These are phyloP conservation scores for Plotosus lineatus DNA, from an alignment of 2,113 vertebrate genomes.

Conservation along the genomic window DNA sequence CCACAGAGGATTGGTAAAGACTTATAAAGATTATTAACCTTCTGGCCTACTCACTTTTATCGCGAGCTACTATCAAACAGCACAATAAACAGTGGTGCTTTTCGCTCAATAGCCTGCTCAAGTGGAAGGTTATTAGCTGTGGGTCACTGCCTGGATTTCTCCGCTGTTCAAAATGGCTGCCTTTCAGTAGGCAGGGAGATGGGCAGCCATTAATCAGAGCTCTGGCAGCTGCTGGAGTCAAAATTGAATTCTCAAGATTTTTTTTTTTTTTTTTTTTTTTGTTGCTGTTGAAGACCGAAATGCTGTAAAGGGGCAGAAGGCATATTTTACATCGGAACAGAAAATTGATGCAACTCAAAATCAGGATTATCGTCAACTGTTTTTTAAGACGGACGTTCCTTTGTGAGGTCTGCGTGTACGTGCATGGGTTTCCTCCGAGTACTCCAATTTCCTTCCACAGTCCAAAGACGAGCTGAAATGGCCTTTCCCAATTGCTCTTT, in stretches of 20 bases:
- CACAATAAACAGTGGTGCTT: slow-evolving; percentile 54
- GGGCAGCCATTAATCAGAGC: slow-evolving; percentile 75
- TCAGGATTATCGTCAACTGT: neutral
- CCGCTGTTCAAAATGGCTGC: slow-evolving; percentile 70
- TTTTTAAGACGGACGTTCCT: too few relatives aligned
- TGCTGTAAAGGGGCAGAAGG: slow-evolving; percentile 20
- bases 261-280: too few relatives aligned
- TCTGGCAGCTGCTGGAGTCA: slow-evolving; percentile 76
- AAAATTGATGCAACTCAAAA: slow-evolving; percentile 2
- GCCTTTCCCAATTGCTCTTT: too few relatives aligned
- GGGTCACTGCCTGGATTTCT: slow-evolving; percentile 70
- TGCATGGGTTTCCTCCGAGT: too few relatives aligned
- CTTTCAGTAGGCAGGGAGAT: slow-evolving; percentile 71
- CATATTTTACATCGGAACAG: slow-evolving; percentile 12
- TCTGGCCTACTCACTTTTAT: slow-evolving; percentile 61
- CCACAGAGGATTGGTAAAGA: slow-evolving; percentile 25
- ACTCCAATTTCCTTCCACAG: too few relatives aligned
- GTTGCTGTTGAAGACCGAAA: slow-evolving; percentile 19
- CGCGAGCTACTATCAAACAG: slow-evolving; percentile 42
- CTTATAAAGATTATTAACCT: slow-evolving; percentile 51
- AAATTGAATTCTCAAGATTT: slow-evolving; percentile 60
- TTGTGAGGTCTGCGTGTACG: too few relatives aligned
- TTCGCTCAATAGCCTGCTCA: slow-evolving; percentile 72
- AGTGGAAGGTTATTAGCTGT: slow-evolving; percentile 78
- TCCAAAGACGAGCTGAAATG: too few relatives aligned